Evolutionary conservation across 1,140 invertebrate genomes (phyloP), one percentile per base, ranked within the genome.

Genomic region (Brachionus plicatilis): DNA sequence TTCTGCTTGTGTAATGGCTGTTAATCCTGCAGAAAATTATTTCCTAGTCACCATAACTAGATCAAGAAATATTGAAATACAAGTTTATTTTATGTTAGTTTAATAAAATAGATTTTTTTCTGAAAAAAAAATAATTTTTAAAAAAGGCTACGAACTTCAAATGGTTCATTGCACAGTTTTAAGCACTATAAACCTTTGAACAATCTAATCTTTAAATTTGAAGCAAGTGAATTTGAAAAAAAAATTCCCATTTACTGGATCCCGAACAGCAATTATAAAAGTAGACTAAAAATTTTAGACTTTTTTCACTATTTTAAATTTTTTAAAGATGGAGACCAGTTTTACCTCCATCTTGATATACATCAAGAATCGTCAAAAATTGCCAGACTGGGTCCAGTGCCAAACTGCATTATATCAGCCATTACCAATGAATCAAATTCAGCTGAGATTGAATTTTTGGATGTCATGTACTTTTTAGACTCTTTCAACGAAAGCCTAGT

Each of bases 181-280:
- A 72, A 72, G 20, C 33, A 72, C n/a, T 72, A 41, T 47, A 37
- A 45, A 41, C 68, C 68, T 20, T 72, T 72, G 12, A 72, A 72
- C 14, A 72, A 41, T 20, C 17, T 43, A 8, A 43, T 72, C 11
- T 72, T 72, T 72, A 72, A 72, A 17, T 72, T 72, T 20, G 68
- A 72, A 20, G 37, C 68, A n/a, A 3, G n/a, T 7, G 12, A 72
- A 43, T 43, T 17, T 9, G 37, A 43, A 43, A 41, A 41, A 72
- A 72, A 43, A 37, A 72, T 72, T 72, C 68, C 68, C n/a, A 72
- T 72, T 8, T 41, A 72, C 20, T 72, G 33, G 29, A 72, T 72
- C 4, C 33, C 68, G 2, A 72, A 72, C 17, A 20, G 7, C 7
- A 17, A 41, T 3, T 20, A 9, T 72, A 41, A 72, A 24, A 11